A percentile compares a stretch with the other conserved stretches of the same genome.
Evolutionary conservation across 2,888 invertebrate species (phyloP).

Genomic region (Carabus problematicus): DNA sequence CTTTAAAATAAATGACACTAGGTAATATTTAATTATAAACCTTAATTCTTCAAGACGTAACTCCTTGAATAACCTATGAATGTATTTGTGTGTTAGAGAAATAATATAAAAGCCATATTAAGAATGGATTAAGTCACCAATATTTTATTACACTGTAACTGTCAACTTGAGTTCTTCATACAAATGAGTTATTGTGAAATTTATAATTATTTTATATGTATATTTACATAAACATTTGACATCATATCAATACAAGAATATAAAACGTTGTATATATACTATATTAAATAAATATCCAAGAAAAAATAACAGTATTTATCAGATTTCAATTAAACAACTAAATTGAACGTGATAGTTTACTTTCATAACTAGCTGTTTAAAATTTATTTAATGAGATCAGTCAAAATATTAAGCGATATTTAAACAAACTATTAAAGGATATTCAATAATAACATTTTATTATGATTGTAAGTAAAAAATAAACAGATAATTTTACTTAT

Average conservation of each 20-base stretch:
- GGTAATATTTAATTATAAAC: too few relatives aligned
- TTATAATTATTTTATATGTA: slow-evolving; percentile 34
- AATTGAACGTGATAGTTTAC: slow-evolving; percentile 17
- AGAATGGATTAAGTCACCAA: neutral
- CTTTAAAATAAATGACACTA: too few relatives aligned
- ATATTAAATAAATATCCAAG: slow-evolving; percentile 41
- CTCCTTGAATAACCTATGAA: too few relatives aligned
- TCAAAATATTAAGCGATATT: slow-evolving; percentile 32
- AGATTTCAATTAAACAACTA: slow-evolving; percentile 37
- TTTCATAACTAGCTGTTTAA: slow-evolving; percentile 22
- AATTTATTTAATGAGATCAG: slow-evolving; percentile 39
- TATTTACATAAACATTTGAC: slow-evolving; percentile 41
- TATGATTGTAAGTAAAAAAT: slow-evolving; percentile 33
- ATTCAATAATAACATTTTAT: slow-evolving; percentile 31
- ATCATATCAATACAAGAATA: slow-evolving; percentile 42
- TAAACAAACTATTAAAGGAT: slow-evolving; percentile 19
- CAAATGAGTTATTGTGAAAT: slow-evolving; percentile 20
- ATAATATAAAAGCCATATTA: neutral
- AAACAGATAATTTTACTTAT: slow-evolving; percentile 32
- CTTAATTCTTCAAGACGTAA: too few relatives aligned
- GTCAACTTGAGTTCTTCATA: neutral
- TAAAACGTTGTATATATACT: slow-evolving; percentile 42
- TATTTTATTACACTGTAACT: too few relatives aligned
- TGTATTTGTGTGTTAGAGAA: neutral
- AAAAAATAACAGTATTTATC: slow-evolving; percentile 23